phyloP scores from a whole-genome alignment of 2,797 vertebrate genomes.

The Alfaro cultratus region DNA sequence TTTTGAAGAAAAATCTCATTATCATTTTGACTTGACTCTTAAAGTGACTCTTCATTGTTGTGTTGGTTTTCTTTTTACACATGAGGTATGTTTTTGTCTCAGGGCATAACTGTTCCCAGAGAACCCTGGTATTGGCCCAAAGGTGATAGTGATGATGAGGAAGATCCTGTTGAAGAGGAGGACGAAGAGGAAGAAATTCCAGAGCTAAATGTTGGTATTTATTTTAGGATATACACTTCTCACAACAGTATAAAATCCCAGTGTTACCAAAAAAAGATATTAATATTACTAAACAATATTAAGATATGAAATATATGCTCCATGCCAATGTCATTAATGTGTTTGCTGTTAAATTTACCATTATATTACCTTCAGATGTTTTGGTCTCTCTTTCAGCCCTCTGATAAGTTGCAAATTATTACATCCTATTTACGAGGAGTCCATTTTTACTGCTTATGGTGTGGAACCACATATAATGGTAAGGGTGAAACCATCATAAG shows the following conservation, averaged over 20 bases:
- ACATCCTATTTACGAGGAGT: conserved; percentile 90
- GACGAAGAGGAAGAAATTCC: conserved; percentile 56
- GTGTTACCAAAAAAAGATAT: not conserved
- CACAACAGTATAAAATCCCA: not conserved
- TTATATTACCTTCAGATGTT: conserved; percentile 1
- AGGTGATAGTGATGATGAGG: conserved; percentile 50
- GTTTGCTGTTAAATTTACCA: not conserved
- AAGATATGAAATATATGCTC: not conserved
- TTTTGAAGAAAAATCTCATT: not conserved
- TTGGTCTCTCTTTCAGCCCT: conserved; percentile 75
- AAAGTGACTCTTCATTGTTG: not conserved
- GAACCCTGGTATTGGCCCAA: conserved; percentile 85
- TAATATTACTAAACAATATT: not conserved
- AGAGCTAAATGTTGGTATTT: conserved; percentile 74
- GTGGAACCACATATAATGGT: conserved; percentile 95
- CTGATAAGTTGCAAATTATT: conserved; percentile 89
- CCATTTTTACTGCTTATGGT: conserved; percentile 97
- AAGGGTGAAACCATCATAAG: conserved; percentile 71
- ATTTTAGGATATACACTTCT: not conserved
- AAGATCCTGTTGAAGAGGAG: conserved; percentile 54
- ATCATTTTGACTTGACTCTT: not conserved
- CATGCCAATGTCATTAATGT: not conserved
- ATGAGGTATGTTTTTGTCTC: conserved; percentile 20
- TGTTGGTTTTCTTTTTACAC: not conserved
- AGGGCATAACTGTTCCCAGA: conserved; percentile 75